Conservation (phyloP, 2,113 vertebrate genomes). For the Megaceryle maxima region DNA sequence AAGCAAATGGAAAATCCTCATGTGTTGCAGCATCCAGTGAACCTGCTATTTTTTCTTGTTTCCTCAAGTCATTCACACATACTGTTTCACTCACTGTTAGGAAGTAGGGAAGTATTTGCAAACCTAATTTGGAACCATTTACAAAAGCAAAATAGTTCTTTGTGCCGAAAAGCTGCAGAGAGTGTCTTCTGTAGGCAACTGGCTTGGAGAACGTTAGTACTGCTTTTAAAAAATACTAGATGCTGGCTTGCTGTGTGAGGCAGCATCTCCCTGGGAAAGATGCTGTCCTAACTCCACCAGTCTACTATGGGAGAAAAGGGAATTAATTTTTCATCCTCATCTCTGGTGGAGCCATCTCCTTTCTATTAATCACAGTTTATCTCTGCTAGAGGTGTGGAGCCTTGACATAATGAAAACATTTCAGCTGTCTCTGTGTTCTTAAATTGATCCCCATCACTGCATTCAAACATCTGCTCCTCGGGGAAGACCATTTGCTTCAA, state of each 20-base stretch:
- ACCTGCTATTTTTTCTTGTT: not conserved
- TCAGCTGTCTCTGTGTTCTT: not conserved
- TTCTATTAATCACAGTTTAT: not conserved
- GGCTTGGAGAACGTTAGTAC: not conserved
- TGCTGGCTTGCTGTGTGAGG: not conserved
- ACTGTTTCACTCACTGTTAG: not conserved
- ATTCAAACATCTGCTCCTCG: not conserved
- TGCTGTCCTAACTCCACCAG: not conserved
- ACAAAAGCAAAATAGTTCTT: not conserved
- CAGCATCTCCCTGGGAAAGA: not conserved
- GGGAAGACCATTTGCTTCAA: conserved; percentile 22
- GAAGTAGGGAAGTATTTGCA: not conserved
- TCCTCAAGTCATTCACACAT: not conserved
- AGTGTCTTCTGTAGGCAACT: not conserved
- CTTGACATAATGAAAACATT: not conserved
- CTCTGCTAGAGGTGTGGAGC: not conserved
- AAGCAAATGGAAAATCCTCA: not conserved
- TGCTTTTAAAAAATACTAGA: not conserved
- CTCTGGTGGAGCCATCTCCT: not conserved
- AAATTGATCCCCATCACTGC: not conserved
- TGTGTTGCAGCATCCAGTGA: not conserved
- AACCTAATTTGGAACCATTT: not conserved
- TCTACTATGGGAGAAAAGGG: not conserved
- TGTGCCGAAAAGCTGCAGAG: not conserved
- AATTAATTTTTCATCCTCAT: not conserved